Evolutionary conservation across 2,797 vertebrate genomes (phyloP).

Genomic region (Chloroceryle amazona): DNA sequence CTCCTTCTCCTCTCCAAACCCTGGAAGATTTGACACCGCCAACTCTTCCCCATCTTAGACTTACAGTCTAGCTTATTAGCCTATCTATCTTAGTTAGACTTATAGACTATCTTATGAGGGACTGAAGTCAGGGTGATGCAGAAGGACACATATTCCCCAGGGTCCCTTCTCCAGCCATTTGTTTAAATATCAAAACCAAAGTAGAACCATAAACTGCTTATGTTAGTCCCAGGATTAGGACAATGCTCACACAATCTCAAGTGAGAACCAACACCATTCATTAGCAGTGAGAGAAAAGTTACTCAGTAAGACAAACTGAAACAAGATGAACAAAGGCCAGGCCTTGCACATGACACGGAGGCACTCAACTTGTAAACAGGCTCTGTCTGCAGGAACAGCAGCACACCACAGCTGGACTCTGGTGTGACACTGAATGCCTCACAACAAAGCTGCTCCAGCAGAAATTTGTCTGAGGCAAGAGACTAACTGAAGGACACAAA

Average conservation of each 20-base stretch:
- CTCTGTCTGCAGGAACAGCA: background rate
- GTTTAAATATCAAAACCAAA: background rate
- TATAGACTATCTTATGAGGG: background rate
- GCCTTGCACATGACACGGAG: background rate
- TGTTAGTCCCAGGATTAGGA: background rate
- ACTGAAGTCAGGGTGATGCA: background rate
- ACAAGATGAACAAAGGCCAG: background rate
- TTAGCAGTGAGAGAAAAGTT: background rate
- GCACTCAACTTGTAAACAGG: background rate
- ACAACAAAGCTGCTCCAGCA: background rate
- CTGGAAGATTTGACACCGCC: background rate
- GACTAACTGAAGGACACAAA: background rate
- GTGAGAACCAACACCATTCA: background rate
- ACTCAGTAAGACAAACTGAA: background rate
- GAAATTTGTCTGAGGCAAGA: background rate
- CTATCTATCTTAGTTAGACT: background rate
- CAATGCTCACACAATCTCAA: background rate
- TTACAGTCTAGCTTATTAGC: background rate
- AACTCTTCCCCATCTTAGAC: background rate
- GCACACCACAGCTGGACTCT: fast-evolving
- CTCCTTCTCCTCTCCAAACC: background rate
- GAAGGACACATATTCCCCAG: background rate
- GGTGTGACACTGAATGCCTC: background rate
- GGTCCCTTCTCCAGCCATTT: background rate
- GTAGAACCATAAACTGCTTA: background rate